Conservation (phyloP, 2,113 vertebrate genomes). For the Antidorcas marsupialis region DNA sequence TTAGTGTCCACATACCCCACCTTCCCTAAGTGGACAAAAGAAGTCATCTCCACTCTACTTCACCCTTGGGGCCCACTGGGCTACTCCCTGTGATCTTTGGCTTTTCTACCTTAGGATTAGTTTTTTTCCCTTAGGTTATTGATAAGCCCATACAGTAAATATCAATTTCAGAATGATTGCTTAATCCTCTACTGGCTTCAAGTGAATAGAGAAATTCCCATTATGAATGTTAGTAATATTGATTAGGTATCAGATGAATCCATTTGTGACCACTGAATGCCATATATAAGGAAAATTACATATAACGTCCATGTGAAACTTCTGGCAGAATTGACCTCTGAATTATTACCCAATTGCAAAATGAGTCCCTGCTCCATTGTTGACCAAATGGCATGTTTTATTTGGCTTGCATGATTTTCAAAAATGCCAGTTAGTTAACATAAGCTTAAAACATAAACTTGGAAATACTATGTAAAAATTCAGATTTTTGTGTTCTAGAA, state of each 20-base stretch:
- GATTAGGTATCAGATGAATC: not conserved
- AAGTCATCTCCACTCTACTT: not conserved
- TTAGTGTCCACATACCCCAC: not conserved
- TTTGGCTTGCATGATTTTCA: not conserved
- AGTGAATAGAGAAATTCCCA: slow-evolving; percentile 14
- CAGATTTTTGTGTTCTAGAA: not conserved
- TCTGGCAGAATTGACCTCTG: not conserved
- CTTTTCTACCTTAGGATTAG: not conserved
- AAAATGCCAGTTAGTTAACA: not conserved
- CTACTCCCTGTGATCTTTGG: not conserved
- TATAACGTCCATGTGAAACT: not conserved
- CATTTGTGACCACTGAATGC: not conserved
- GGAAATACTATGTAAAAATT: not conserved
- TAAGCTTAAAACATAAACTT: not conserved
- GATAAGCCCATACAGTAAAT: not conserved
- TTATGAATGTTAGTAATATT: not conserved
- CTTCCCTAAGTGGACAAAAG: not conserved
- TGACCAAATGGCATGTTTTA: slow-evolving; percentile 4
- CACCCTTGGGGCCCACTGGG: not conserved
- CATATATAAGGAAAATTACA: not conserved
- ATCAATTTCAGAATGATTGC: slow-evolving; percentile 11
- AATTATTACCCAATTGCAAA: not conserved
- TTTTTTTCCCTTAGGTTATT: not conserved
- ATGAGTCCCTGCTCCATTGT: not conserved
- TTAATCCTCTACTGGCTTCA: not conserved